phyloP scores from a whole-genome alignment of 2,888 invertebrate genomes.

The Ethmia dodecea region DNA sequence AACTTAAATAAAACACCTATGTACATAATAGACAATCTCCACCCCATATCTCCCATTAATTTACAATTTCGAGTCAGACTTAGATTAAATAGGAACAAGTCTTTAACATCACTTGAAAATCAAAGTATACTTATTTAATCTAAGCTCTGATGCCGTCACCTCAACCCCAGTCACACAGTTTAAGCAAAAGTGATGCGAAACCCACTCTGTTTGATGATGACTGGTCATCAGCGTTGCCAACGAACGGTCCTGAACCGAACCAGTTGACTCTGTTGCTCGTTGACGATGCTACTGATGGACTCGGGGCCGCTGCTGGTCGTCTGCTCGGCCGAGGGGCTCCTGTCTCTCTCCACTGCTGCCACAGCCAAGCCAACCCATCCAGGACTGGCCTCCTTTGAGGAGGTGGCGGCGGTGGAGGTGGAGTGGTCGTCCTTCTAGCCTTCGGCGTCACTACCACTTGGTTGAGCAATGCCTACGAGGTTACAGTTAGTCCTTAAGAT shows the following conservation, averaged over 20 bases:
- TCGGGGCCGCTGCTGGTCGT: constrained; percentile 38
- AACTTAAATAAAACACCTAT: constrained; percentile 5
- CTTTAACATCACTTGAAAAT: neutral
- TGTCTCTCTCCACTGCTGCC: constrained; percentile 78
- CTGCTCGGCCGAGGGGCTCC: constrained; percentile 37
- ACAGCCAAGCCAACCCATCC: constrained; percentile 77
- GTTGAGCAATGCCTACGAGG: constrained; percentile 74
- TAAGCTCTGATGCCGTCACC: constrained; percentile 55
- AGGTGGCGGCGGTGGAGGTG: constrained; percentile 50
- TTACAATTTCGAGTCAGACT: constrained; percentile 41
- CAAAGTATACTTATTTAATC: constrained; percentile 45
- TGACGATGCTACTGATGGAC: constrained; percentile 41
- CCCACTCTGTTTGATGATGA: constrained; percentile 67
- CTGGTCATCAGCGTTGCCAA: constrained; percentile 63
- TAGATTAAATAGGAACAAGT: constrained; percentile 61
- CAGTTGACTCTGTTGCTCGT: constrained; percentile 57
- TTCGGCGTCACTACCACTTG: constrained; percentile 78
- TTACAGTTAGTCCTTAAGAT: constrained; percentile 48
- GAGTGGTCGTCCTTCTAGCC: constrained; percentile 58
- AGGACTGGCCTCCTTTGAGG: constrained; percentile 68
- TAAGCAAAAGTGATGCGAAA: constrained; percentile 67
- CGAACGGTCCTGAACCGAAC: constrained; percentile 72
- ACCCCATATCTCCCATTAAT: constrained; percentile 30
- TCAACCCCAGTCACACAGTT: constrained; percentile 67
- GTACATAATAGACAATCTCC: constrained; percentile 38